Evolutionary conservation across 2,113 vertebrate genomes (phyloP).

Genomic region (Brachypteracias leptosomus): DNA sequence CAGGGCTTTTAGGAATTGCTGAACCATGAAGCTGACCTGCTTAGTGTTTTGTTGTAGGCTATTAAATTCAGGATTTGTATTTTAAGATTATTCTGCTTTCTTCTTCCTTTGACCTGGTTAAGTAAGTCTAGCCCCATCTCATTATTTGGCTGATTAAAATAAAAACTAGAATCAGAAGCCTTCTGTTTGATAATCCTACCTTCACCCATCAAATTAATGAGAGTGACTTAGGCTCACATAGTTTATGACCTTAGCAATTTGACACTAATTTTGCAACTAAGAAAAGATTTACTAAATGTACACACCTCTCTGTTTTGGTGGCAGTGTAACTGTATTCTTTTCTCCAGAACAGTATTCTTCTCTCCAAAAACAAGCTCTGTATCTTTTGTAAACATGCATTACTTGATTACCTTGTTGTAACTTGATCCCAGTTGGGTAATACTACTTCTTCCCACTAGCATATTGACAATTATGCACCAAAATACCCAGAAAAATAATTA

Average conservation of each 20-base stretch:
- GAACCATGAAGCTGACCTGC: constrained; percentile 82
- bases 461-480: constrained; percentile 44
- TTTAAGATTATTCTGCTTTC: constrained; percentile 76
- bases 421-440: constrained; percentile 10
- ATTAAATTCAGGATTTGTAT: constrained; percentile 77
- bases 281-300: constrained; percentile 68
- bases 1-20: constrained; percentile 80
- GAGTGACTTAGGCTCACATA: constrained; percentile 49
- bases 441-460: neutral
- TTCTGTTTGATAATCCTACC: constrained; percentile 62
- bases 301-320: constrained; percentile 34
- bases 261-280: constrained; percentile 67
- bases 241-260: constrained; percentile 60
- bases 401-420: constrained; percentile 56
- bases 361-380: constrained; percentile 46
- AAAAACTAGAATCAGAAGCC: constrained; percentile 53
- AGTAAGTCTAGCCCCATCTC: constrained; percentile 64
- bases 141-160: constrained; percentile 74
- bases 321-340: constrained; percentile 24
- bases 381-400: constrained; percentile 63
- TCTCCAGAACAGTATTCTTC: constrained; percentile 36
- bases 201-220: constrained; percentile 70
- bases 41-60: constrained; percentile 82
- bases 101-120: constrained; percentile 70
- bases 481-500: constrained; percentile 41